Evolutionary conservation across 2,888 invertebrate species (phyloP), one percentile per base, ranked within the genome.

Genomic region (Alloplasta piceator): DNA sequence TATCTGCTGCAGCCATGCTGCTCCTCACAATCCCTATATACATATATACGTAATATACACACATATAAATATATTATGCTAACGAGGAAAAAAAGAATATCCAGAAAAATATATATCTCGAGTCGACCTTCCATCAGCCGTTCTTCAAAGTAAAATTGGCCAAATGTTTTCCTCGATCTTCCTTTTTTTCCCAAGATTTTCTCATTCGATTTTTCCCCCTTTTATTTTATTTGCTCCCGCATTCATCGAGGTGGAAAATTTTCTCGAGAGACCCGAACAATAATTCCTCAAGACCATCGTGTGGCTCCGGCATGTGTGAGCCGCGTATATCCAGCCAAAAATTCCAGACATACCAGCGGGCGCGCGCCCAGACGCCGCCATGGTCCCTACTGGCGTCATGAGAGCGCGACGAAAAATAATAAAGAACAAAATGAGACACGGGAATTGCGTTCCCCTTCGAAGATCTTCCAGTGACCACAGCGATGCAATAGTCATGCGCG

Each of bases 301-400:
- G 36, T n/a, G 50, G 12, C 41, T 10, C 36, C 12, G n/a, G 60
- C 16, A 26, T 38, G 12, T 39, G 48, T 55, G 72, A 80, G 67
- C 64, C 72, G 70, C 58, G 78, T 36, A 38, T 75, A 80, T 78
- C 86, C 83, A 84, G 86, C 86, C 85, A 85, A 89, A 89, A 90
- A 91, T 91, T 82, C 91, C 92, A 89, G 90, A 87, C 91, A 91
- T 91, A 89, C 91, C 92, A 88, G 87, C 87, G 88, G 90, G 91
- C 91, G 91, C 90, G 91, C 91, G 91, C 89, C 90, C 90, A 91
- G 91, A 91, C 91, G 91, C 91, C 90, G 90, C 88, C 90, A 38
- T 50, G 67, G 82, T 80, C 67, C 61, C 36, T 60, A 66, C 64
- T 67, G 72, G 67, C 61, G 66, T 61, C 61, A 71, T 14, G 64